Base-by-base conservation (phyloP, 2,113 vertebrate species). In the Pachyramphus minor region DNA sequence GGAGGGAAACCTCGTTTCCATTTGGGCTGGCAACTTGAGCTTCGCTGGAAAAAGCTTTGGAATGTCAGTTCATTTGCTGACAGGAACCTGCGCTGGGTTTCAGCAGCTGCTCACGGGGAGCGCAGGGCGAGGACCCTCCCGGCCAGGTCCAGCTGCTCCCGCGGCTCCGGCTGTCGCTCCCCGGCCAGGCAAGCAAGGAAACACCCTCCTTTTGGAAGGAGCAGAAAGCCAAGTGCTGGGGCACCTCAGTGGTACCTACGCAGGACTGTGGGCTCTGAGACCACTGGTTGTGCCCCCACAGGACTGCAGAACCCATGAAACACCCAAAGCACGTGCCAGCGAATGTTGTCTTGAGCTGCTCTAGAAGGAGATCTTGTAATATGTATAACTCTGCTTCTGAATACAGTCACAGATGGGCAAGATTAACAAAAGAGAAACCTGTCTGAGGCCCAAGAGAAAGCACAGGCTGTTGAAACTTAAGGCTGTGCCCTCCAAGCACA, bases 21-120 rank as follows among this genome's bases (percentile, higher is more conserved):
- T 72, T 90, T 72, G 88, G 85, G 88, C 85, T 90, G 68, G 96
- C 95, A 94, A 95, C 83, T 93, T 90, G 93, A 96, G 96, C 92
- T 95, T 67, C 6, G 2, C 83, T 94, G 90, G 85, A 92, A 92
- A 42, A 86, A 84, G 82, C 90, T 93, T 14, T 87, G 95, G 95
- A 95, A 97, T 93, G 95, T 84, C 60, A 84, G 56, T 49, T 90
- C 80, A 39, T 89, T 80, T 86, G 95, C 85, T 92, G 56, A 8
- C 66, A 91, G 82, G 92, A 95, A 90, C 88, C 96, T 84, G 90
- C 3, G 21, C 49, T 87, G 2, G 5, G 9, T 92, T 64, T 59
- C 92, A 95, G 90, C 96, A 96, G 95, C 95, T 95, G 96, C 96
- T 93, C 82, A 33, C 59, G 2, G 13, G 86, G 83, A 87, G 37